These are phyloP conservation scores for Tychaedon coryphoeus DNA, from an alignment of 2,113 vertebrate genomes.

Conservation along the genomic window DNA sequence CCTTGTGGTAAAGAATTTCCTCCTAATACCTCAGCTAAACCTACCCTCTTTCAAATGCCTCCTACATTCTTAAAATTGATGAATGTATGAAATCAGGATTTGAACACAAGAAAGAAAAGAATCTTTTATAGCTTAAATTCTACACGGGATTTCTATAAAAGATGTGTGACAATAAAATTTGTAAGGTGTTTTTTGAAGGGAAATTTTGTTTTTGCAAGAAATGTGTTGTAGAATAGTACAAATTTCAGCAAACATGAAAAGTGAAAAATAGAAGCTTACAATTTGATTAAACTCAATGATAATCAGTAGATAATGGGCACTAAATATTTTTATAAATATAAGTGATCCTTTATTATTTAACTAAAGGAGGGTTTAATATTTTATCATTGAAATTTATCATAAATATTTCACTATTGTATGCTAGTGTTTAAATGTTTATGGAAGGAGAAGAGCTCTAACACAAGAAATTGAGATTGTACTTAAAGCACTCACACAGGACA, in stretches of 20 bases:
- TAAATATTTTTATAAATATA: neutral
- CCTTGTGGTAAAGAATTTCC: neutral
- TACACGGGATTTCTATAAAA: neutral
- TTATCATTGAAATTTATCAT: neutral
- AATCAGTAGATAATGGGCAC: neutral
- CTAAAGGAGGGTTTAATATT: rapidly evolving
- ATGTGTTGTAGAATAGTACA: neutral
- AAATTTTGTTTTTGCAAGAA: neutral
- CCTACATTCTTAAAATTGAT: neutral
- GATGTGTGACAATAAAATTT: neutral
- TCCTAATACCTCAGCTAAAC: neutral
- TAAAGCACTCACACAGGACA: neutral
- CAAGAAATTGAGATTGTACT: neutral
- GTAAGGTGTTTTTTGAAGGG: neutral
- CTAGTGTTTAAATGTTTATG: neutral
- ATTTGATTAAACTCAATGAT: neutral
- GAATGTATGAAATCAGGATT: neutral
- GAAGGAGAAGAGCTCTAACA: neutral
- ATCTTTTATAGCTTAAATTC: neutral
- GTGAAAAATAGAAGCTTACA: neutral
- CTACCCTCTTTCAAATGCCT: neutral
- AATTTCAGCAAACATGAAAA: neutral
- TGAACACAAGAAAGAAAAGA: neutral
- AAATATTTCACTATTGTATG: neutral
- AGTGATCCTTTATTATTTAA: neutral